Evolutionary conservation across 2,797 vertebrate species (phyloP).

Genomic region (Astyanax mexicanus): DNA sequence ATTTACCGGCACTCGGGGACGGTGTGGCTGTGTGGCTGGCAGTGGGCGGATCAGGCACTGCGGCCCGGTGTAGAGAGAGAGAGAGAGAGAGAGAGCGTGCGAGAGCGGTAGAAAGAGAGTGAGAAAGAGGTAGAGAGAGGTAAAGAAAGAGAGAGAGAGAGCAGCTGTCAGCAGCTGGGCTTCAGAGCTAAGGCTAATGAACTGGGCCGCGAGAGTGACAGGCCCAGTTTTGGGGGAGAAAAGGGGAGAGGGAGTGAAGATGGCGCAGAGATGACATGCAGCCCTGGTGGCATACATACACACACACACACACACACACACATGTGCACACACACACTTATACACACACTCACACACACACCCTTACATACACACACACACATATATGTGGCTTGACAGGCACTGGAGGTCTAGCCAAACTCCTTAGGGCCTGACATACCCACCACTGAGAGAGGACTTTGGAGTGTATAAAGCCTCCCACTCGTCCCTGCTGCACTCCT

Average conservation of each 20-base stretch:
- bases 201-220: slow-evolving; percentile 65
- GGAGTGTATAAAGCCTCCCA: slow-evolving; percentile 48
- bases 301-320: slow-evolving; percentile 29
- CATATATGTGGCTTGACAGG: slow-evolving; percentile 56
- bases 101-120: too few relatives aligned
- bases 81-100: neutral
- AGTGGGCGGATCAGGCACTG: slow-evolving; percentile 10
- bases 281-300: slow-evolving; percentile 38
- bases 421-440: slow-evolving; percentile 56
- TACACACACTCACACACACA: neutral
- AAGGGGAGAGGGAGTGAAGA: slow-evolving; percentile 53
- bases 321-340: slow-evolving; percentile 5
- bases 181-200: slow-evolving; percentile 65
- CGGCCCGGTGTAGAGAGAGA: neutral
- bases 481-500: slow-evolving; percentile 28
- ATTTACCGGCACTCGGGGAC: slow-evolving; percentile 29
- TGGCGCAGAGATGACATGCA: slow-evolving; percentile 55
- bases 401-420: slow-evolving; percentile 56
- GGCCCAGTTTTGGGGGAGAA: slow-evolving; percentile 59
- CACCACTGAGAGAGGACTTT: slow-evolving; percentile 53
- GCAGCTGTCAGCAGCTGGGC: slow-evolving; percentile 62
- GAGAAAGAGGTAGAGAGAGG: slow-evolving; percentile 24
- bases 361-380: neutral
- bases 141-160: slow-evolving; percentile 37
- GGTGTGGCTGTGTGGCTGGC: slow-evolving; percentile 3